Base-by-base conservation (phyloP, 2,888 invertebrate species). In the Dolichopus griseipennis region DNA sequence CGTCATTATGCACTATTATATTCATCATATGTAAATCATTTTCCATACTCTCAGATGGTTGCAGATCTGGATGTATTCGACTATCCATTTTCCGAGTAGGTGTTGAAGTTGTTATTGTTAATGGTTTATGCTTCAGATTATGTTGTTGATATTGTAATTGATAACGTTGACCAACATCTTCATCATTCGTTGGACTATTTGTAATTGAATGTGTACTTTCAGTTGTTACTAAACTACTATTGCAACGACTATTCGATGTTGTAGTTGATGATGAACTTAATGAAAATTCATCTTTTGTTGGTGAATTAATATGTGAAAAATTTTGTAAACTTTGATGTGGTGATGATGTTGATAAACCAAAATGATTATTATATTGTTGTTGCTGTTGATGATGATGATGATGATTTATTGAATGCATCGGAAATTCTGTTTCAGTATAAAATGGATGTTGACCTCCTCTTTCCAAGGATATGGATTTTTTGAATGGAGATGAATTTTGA, bases 31-130 rank as follows among this genome's bases (percentile, higher is more conserved):
- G 52, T 52, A 52, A 52, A 52, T 52, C 52, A 18, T 52, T 15
- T 52, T 52, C 52, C 18, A 52, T 52, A 52, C 52, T 52, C 18
- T 52, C 52, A 52, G 52, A 52, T 52, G 52, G 52, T 52, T 52
- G 52, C 18, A 52, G 18, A 6, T 9, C 52, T 18, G 52, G 52
- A 52, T 52, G 52, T 18, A 52, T 52, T 18, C 52, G 52, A 52
- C 52, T 52, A 52, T 52, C 52, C 15, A 52, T 12, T 18, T 18
- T 4, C 18, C 18, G 9, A 12, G 8, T 9, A 2, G 12, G 41
- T 12, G 9, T 41, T 41, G 41, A 41, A 2, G 9, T 12, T 41
- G 41, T 12, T 9, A 9, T 2, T 37, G 37, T 8, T 37, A 37
- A 37, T 37, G 8, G 37, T 10, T 12, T 8, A 37, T 7, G n/a